These are phyloP conservation scores for Volucella inanis DNA, from an alignment of 2,888 invertebrate genomes.

Conservation along the genomic window DNA sequence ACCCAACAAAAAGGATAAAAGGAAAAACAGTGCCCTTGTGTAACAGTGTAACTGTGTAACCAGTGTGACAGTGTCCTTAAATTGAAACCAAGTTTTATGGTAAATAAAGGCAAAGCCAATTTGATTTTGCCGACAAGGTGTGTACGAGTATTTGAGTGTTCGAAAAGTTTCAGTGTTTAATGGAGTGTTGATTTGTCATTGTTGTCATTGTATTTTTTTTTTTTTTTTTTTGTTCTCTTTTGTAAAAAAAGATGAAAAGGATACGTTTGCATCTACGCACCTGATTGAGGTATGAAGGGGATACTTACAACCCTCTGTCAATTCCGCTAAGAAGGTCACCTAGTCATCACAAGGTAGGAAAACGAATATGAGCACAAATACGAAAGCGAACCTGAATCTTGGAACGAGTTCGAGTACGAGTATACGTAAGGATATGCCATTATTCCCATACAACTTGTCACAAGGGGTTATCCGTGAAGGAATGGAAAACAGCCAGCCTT, in stretches of 20 bases:
- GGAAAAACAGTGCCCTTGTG: conserved; percentile 42
- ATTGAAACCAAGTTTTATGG: conserved; percentile 18
- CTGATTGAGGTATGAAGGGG: conserved; percentile 41
- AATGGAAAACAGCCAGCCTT: conserved; percentile 66
- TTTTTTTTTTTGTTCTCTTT: conserved; percentile 6
- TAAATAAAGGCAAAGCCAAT: too few species aligned
- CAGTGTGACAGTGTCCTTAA: conserved; percentile 20
- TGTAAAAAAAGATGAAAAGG: conserved; percentile 59
- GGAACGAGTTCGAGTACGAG: too few species aligned
- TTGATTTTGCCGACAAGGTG: conserved; percentile 35
- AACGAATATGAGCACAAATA: too few species aligned
- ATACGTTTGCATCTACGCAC: conserved; percentile 55
- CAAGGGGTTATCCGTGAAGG: conserved; percentile 17
- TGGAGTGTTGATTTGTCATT: conserved; percentile 54
- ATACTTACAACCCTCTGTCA: conserved; percentile 23
- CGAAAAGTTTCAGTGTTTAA: conserved; percentile 25
- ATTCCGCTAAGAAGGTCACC: conserved; percentile 49
- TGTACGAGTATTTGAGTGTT: conserved; percentile 3
- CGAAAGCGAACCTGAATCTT: too few species aligned
- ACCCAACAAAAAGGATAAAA: conserved; percentile 12
- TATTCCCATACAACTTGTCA: conserved; percentile 50
- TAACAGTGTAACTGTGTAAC: conserved; percentile 20
- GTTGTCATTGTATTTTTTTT: conserved; percentile 3
- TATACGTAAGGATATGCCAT: conserved; percentile 58
- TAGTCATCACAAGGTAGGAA: conserved; percentile 51